Evolutionary conservation across 2,888 invertebrate species (phyloP), one percentile per base, ranked within the genome.

Genomic region (Caenorhabditis zanzibari): DNA sequence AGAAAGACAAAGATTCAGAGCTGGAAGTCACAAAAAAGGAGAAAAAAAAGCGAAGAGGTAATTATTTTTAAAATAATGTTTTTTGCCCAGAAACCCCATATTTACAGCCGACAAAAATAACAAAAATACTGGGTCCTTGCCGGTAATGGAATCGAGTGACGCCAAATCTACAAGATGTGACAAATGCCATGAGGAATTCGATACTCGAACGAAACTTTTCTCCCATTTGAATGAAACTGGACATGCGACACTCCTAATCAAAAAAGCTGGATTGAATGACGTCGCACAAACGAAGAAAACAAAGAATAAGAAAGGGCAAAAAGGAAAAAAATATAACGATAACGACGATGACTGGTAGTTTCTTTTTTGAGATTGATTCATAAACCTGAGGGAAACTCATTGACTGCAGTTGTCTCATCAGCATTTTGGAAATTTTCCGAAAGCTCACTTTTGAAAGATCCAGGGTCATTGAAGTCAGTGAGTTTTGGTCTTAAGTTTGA

Each of bases 181-280:
- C 64, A 90, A 92, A 16, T 94, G 94, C 86, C 87, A 89, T 10
- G 87, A 91, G 52, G 52, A 59, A 24, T 93, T 93, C 86, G 90
- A 92, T n/a, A 92, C 93, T 3, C 90, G 93, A 71, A 93, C 85
- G 66, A 93, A 93, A 86, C 87, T 94, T 19, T 94, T 94, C 88
- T 90, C 92, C n/a, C 94, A 94, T 88, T 92, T 94, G 66, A 92
- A 93, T 71, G 90, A 91, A 69, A 92, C 92, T 14, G 93, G 93
- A 2, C 94, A 94, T 88, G 93, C 93, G 22, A 86, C 87, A 1
- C 77, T 90, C 10, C 61, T 86, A 1, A 54, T 49, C 12, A 83
- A 80, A 28, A 91, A 90, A 64, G 49, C 64, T 54, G 54, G 32
- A 16, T 58, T 9, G 1, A 26, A 10, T 2, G 24, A 41, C 3